Base-by-base conservation (phyloP, 2,888 invertebrate species). In the Drosophila diplacantha region DNA sequence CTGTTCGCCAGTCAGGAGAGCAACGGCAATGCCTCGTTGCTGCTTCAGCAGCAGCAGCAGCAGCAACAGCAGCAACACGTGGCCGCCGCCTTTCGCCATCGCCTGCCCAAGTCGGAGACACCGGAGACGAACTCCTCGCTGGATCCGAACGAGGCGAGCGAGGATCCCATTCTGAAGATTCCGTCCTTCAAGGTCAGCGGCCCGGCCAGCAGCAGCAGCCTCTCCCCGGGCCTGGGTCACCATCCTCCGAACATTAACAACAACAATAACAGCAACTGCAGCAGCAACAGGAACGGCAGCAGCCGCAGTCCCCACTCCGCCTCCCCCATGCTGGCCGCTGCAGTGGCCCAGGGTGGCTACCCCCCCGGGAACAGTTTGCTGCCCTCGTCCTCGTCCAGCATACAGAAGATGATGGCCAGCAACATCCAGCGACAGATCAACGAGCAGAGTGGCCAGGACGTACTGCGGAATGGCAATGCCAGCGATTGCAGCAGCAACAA, bases 351-450 rank as follows among this genome's bases (percentile, higher is more conserved):
- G 37, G 83, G 76, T 3, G 84, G 75, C 7, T 76, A 57, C 44
- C 5, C 57, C 43, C 29, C 52, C 74, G n/a, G 74, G 68, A 86
- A 46, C 76, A 58, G 88, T 86, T 69, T 82, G 31, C 90, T 90
- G 86, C 92, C 87, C 84, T 90, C 88, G 84, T 92, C 87, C 85
- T 93, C 88, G 70, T 92, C 88, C 72, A 91, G 92, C 57, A 91
- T 96, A 77, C 94, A 94, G 84, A 96, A 96, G 87, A 95, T 96
- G 74, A 96, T 97, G 86, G 95, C 95, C 71, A 96, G 95, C 87
- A 96, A 94, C 88, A 96, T 97, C 85, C 95, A 94, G 87, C 94
- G 96, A 85, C 96, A 92, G 88, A 84, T 90, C 90, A 87, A 88
- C 87, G 74, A 90, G 86, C 85, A 87, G 87, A 85, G 85, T 73